Base-by-base conservation (phyloP, 53 echinoderm and acorn worm genomes). In the Echinarachnius parma region DNA sequence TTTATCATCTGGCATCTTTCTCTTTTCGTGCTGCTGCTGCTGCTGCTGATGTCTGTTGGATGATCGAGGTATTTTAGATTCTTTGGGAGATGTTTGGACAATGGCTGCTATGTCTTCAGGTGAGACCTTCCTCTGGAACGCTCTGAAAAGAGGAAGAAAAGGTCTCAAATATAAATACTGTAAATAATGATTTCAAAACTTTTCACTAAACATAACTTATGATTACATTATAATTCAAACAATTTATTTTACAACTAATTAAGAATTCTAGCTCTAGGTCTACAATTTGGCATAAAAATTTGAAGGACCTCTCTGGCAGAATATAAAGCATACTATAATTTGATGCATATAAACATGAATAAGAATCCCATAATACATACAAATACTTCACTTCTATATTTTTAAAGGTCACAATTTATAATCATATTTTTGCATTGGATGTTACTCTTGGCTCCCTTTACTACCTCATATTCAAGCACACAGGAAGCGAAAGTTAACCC, bases 41-140 rank as follows among this genome's bases (percentile, higher is more conserved):
- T 44, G 42, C 16, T 57, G 53, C 18, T 71, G 71, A n/a, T n/a
- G n/a, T 53, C 24, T 13, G 7, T 20, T 28, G 28, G 55, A 16
- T 14, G 58, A n/a, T 36, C 58, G 32, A 3, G 74, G 74, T 72
- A 72, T 72, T 19, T 58, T 36, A n/a, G 74, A 72, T 36, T 72
- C 74, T 11, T 72, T 72, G 27, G 74, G 74, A n/a, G 74, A 72
- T 26, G 44, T 37, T 36, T 57, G 74, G 20, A 72, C 57, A 10
- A 72, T 57, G 56, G 74, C 57, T 26, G 74, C 45, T 31, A 77
- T 69, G 42, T 83, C 83, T 48, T 83, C 83, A 52, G 83, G 83
- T 59, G 83, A 76, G 21, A 76, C 53, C 31, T 49, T 83, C 47
- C 55, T 53, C 35, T 53, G 48, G 31, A 30, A 49, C 27, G n/a